A percentile compares a stretch with the other conserved stretches of the same genome.
Conservation (phyloP, 2,888 invertebrate genomes). For the Cryptus viduatorius region DNA sequence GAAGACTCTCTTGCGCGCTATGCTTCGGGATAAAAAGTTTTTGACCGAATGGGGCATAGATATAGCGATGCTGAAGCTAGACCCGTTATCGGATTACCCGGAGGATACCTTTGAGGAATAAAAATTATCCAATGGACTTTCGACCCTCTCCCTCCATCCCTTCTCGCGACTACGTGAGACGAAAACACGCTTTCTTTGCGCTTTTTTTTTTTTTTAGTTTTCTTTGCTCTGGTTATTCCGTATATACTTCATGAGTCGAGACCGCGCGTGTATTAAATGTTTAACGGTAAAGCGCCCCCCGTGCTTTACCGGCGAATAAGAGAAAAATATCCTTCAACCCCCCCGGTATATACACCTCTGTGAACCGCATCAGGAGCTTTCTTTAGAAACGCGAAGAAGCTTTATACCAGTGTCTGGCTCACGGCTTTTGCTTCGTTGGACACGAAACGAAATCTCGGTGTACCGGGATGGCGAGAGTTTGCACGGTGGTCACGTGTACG, state of each 20-base stretch:
- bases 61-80: conserved; percentile 20
- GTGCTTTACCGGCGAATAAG: conserved; percentile 10
- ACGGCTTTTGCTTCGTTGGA: conserved; percentile 21
- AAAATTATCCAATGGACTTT: conserved; percentile 49
- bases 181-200: conserved; percentile 10
- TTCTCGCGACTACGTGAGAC: conserved; percentile 15
- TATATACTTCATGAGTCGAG: neutral
- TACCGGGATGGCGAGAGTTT: conserved; percentile 8
- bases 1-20: conserved; percentile 38
- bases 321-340: conserved; percentile 2
- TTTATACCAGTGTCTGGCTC: conserved; percentile 1
- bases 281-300: neutral
- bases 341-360: neutral
- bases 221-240: neutral
- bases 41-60: conserved; percentile 13
- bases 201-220: neutral
- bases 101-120: conserved; percentile 48
- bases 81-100: conserved; percentile 52
- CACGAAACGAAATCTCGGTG: conserved; percentile 29
- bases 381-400: neutral
- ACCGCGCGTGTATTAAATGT: conserved; percentile 18
- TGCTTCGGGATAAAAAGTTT: conserved; percentile 44
- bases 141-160: neutral
- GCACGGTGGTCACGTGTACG: conserved; percentile 37
- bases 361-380: neutral